phyloP scores from a whole-genome alignment of 2,888 invertebrate genomes.

The Meteorus colon region DNA sequence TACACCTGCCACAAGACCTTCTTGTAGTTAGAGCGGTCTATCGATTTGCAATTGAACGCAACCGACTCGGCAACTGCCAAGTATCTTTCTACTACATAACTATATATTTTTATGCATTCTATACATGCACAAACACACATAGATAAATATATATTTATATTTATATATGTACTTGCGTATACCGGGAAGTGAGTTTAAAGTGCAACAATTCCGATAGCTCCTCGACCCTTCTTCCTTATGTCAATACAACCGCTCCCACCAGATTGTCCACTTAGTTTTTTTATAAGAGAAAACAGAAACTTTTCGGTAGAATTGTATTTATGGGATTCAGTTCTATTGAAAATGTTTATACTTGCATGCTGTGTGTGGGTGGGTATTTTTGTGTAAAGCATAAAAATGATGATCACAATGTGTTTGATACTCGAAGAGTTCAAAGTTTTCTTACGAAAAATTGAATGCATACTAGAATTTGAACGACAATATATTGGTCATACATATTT shows the following conservation, averaged over 20 bases:
- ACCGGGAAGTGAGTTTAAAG: slow-evolving; percentile 34
- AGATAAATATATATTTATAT: background rate
- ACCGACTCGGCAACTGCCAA: slow-evolving; percentile 23
- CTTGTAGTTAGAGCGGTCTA: slow-evolving; percentile 18
- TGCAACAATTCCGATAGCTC: slow-evolving; percentile 44
- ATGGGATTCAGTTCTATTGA: background rate
- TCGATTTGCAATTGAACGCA: slow-evolving; percentile 34
- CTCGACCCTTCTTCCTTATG: slow-evolving; percentile 34
- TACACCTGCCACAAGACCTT: slow-evolving; percentile 17
- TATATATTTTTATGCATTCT: background rate
- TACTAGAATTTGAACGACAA: too few species aligned
- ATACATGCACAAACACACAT: background rate
- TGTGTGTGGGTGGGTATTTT: background rate
- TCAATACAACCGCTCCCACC: slow-evolving; percentile 22
- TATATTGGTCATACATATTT: too few species aligned
- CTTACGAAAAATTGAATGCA: background rate
- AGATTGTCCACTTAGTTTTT: slow-evolving; percentile 33
- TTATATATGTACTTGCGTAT: background rate
- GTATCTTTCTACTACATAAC: slow-evolving; percentile 11
- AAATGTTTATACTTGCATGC: background rate
- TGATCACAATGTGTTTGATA: too few species aligned
- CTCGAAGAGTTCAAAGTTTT: background rate
- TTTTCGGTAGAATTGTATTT: slow-evolving; percentile 22
- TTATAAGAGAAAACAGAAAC: slow-evolving; percentile 24
- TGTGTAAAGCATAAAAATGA: background rate